Evolutionary conservation across 2,797 vertebrate genomes (phyloP), one percentile per base, ranked within the genome.

Genomic region (Podargus strigoides): DNA sequence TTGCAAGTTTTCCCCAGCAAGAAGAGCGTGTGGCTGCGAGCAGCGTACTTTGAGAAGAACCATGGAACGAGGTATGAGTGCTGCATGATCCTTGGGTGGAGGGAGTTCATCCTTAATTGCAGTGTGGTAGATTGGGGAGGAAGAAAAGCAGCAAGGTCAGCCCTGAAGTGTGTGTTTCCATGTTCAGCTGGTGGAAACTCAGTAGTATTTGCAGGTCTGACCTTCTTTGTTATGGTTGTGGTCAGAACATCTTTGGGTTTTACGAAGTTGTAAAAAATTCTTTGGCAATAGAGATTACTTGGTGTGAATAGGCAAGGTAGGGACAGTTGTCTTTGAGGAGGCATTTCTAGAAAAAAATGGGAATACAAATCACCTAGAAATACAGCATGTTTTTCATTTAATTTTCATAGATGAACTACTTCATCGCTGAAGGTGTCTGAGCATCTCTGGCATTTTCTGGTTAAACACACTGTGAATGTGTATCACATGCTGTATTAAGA

Each of bases 1-100:
- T 97, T 99, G 79, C 99, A 99, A 95, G 98, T 99, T 42, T 99
- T 99, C 91, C 99, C 99, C 4, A 99, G 99, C 97, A 99, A 99
- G 97, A 99, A 99, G 97, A 99, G 99, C 0, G 99, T 99, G 86
- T 99, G 99, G 99, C 98, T 99, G 50, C 96, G 99, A 90, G 99
- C 99, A 1, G 99, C 99, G 0, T 99, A 99, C 97, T 99, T 99
- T 62, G 99, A 99, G 83, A 99, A 99, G 97, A 99, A 98, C 96
- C 98, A 99, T 0, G 99, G 99, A 27, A 99, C 99, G 32, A 98
- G 99, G 99, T 99, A 92, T 0, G 22, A 47, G 49, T 58, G 42
- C 59, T 53, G 76, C 14, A 3, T 12, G 0, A 12, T 17, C 66
- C 62, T 68, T 14, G 41, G 1, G 0, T 44, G 60, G 19, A 34